Conservation (phyloP, 1,140 invertebrate species). For the Campoletis sonorensis region DNA sequence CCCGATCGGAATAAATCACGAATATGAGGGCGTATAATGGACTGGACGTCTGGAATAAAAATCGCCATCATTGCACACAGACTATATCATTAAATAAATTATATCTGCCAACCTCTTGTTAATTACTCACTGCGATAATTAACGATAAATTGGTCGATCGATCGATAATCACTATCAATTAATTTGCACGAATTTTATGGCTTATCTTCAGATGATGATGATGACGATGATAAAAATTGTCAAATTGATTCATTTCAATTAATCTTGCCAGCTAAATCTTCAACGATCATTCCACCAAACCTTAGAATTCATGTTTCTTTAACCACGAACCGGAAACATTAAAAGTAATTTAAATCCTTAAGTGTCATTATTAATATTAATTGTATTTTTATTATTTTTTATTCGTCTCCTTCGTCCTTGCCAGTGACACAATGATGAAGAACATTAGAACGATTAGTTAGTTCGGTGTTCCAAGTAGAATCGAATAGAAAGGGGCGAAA, state of each 20-base stretch:
- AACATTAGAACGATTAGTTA: background rate
- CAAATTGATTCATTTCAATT: background rate
- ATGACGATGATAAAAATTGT: background rate
- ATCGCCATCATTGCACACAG: background rate
- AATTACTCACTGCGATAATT: background rate
- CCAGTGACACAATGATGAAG: background rate
- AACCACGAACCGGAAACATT: background rate
- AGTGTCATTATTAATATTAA: background rate
- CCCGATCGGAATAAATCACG: background rate
- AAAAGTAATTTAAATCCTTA: background rate
- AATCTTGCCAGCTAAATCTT: background rate
- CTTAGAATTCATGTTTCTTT: background rate
- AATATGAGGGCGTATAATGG: background rate
- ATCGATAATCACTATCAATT: background rate
- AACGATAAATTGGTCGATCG: background rate
- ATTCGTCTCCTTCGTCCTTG: background rate
- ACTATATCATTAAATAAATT: background rate
- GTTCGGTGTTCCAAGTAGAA: background rate
- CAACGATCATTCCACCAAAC: background rate
- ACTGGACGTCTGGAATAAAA: background rate
- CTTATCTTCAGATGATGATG: too few species aligned
- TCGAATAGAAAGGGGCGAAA: background rate
- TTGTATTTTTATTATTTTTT: background rate
- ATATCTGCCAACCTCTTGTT: background rate
- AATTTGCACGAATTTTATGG: background rate